Evolutionary conservation across 2,888 invertebrate species (phyloP).

Genomic region (Ophion slaviceki): DNA sequence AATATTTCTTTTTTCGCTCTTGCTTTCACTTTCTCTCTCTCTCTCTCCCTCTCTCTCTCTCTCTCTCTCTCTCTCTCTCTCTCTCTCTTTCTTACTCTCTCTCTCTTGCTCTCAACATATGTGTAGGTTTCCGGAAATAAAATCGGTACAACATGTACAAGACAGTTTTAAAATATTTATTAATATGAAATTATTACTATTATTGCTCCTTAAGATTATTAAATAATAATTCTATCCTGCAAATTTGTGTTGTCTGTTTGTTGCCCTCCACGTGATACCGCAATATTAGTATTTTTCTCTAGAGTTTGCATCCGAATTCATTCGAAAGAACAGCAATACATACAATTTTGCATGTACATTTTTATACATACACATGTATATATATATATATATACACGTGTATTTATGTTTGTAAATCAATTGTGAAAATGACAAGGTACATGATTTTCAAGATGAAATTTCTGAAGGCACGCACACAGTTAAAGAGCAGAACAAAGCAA

Average conservation of each 20-base stretch:
- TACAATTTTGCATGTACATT: conserved; percentile 12
- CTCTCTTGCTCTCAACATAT: background rate
- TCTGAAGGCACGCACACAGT: conserved; percentile 69
- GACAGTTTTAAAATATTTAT: conserved; percentile 81
- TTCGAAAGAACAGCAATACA: background rate
- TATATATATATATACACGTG: conserved; percentile 5
- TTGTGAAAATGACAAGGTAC: conserved; percentile 24
- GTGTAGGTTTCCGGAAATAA: conserved; percentile 72
- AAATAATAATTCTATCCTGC: conserved; percentile 79
- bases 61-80: background rate
- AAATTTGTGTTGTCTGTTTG: conserved; percentile 72
- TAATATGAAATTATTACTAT: conserved; percentile 82
- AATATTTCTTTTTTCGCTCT: background rate
- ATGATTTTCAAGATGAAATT: conserved; percentile 39
- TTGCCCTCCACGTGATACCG: conserved; percentile 75
- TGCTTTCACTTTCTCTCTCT: background rate
- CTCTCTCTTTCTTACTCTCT: conserved; percentile 11
- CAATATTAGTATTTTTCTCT: conserved; percentile 8
- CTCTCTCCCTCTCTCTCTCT: background rate
- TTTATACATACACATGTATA: conserved; percentile 25
- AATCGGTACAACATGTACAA: conserved; percentile 75
- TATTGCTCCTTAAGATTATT: conserved; percentile 82
- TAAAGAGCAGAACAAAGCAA: conserved; percentile 77
- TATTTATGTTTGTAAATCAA: background rate
- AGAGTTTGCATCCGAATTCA: conserved; percentile 45